Evolutionary conservation across 2,113 vertebrate species (phyloP), one percentile per base, ranked within the genome.

Genomic region (Sylvia atricapilla): DNA sequence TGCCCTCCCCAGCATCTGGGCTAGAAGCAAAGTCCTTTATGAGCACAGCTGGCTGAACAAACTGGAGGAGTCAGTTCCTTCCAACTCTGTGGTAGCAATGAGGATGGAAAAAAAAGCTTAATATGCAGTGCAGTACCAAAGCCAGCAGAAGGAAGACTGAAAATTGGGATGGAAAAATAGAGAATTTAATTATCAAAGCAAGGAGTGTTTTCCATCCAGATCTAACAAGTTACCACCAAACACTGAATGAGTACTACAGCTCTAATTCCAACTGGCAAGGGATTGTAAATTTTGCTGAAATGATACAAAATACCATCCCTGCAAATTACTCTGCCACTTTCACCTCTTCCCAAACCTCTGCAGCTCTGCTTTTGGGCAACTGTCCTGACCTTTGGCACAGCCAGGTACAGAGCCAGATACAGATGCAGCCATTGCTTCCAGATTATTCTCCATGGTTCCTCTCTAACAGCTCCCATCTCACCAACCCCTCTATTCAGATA

Each of bases 41-140:
- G 15, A 82, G 25, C 17, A 19, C 31, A 70, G 47, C 0, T 74
- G 43, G 74, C 73, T 66, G 78, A 74, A 70, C 13, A 56, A 55
- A 52, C 1, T 2, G n/a, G 22, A 74, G 46, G 11, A 89, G 25
- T 11, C 74, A 37, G 31, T 13, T 69, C n/a, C 39, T 72, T 68
- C 64, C 77, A 84, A 39, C 33, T 25, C 0, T 0, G 50, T 2
- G 0, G 63, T 10, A 68, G 39, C 62, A 56, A 47, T 56, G 16
- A 70, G 43, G 10, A 75, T 9, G 17, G 7, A 9, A n/a, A 49
- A 37, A 64, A 85, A 75, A 35, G 6, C 62, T 64, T 62, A 43
- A 43, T 9, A 7, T 7, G 13, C 15, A 66, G 37, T 39, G 47
- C 50, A 93, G 12, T 10, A 67, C 3, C 39, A 87, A 82, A 50